Evolutionary conservation across 2,888 invertebrate species (phyloP), one percentile per base, ranked within the genome.

Genomic region (Cantharis flavilabris): DNA sequence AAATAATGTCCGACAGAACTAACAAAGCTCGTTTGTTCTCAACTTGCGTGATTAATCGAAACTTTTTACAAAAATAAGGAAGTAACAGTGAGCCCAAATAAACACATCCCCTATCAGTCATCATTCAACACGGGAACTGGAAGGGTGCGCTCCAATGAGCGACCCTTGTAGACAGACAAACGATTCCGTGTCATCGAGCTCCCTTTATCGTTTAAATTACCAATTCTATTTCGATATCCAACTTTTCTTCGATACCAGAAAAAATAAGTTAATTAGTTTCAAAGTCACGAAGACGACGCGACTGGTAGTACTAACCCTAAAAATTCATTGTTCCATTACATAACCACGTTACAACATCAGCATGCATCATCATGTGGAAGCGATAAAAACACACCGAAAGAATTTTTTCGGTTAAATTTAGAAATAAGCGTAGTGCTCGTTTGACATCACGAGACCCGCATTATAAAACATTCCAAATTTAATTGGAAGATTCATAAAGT

Each of bases 151-250:
- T 49, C 10, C 65, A 49, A 75, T 71, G 71, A 65, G 62, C 75
- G 30, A 72, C 75, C 69, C 75, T 14, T 9, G 62, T 62, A 75
- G 71, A 75, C 71, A 75, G 69, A 75, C 75, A 67, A 75, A 72
- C 69, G 75, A 75, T 70, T 26, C n/a, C 71, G 23, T 72, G 75
- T 75, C 75, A 75, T 75, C 75, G 70, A 33, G 64, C 20, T 75
- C 71, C 75, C 71, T 71, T 71, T 20, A 75, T 75, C 75, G 71
- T 30, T 49, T 62, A 69, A 73, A 73, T 73, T 69, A 69, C 69
- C 62, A 14, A 67, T 9, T 11, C 49, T 49, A 67, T 65, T 65
- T 16, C n/a, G 65, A 13, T 13, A 65, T 23, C 18, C 20, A 16
- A 18, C 65, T n/a, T 16, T 13, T 23, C 16, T 16, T 10, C 18